phyloP scores from a whole-genome alignment of 2,113 vertebrate genomes.

The Orthonyx spaldingii region DNA sequence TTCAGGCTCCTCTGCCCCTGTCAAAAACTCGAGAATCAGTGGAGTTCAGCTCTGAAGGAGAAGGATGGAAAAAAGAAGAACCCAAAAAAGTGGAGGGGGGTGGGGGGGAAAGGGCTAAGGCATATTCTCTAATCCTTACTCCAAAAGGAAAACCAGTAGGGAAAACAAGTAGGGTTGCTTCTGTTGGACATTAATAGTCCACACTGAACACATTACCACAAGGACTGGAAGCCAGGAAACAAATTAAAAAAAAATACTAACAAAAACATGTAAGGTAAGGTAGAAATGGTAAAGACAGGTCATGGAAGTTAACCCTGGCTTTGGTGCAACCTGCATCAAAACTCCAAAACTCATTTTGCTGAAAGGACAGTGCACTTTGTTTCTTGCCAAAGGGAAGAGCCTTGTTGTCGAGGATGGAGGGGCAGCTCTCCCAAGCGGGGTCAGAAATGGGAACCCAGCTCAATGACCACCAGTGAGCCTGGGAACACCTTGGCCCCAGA shows the following conservation, averaged over 20 bases:
- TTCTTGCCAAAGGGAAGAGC: not conserved
- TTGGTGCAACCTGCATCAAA: not conserved
- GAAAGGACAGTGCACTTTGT: not conserved
- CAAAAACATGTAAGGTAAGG: not conserved
- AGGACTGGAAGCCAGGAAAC: not conserved
- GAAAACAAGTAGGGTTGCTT: not conserved
- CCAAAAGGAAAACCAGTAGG: not conserved
- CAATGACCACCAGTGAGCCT: not conserved
- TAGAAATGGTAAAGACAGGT: not conserved
- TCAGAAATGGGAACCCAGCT: not conserved
- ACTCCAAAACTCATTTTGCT: not conserved
- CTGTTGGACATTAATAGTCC: not conserved
- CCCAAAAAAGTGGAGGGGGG: fast-evolving
- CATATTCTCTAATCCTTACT: not conserved
- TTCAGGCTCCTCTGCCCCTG: not conserved
- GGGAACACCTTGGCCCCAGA: not conserved
- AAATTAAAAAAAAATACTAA: not conserved
- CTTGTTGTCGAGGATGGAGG: fast-evolving
- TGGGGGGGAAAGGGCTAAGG: not conserved
- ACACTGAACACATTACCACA: not conserved
- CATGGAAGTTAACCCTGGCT: not conserved
- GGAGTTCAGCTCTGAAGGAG: not conserved
- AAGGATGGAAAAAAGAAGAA: not conserved
- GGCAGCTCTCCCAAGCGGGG: fast-evolving
- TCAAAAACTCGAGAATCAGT: not conserved